These are phyloP conservation scores for Ganaspis brasiliensis DNA, from an alignment of 2,888 invertebrate genomes.

Conservation along the genomic window DNA sequence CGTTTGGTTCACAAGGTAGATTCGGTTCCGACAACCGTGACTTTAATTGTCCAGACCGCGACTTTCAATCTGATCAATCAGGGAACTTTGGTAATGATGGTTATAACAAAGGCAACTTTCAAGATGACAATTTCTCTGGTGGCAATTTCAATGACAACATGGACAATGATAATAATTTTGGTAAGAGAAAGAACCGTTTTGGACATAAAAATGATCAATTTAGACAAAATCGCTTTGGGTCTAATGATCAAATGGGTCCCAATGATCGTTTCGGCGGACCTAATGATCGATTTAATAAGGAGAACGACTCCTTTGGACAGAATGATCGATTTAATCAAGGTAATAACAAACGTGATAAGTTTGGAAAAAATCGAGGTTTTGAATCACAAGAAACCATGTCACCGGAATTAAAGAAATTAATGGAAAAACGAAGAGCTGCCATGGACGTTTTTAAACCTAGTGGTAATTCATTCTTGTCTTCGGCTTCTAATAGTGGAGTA, in stretches of 20 bases:
- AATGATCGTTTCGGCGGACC: conserved; percentile 52
- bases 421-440: conserved; percentile 76
- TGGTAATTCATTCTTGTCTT: conserved; percentile 65
- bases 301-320: conserved; percentile 52
- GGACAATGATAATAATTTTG: conserved; percentile 56
- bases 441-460: conserved; percentile 76
- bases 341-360: conserved; percentile 39
- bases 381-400: conserved; percentile 62
- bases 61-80: conserved; percentile 45
- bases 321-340: conserved; percentile 46
- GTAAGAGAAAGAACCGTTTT: conserved; percentile 51
- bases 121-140: conserved; percentile 18
- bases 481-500: conserved; percentile 66
- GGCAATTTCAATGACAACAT: conserved; percentile 45
- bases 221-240: conserved; percentile 42
- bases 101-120: conserved; percentile 45
- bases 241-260: conserved; percentile 49
- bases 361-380: conserved; percentile 36
- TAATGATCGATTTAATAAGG: conserved; percentile 57
- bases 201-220: conserved; percentile 51
- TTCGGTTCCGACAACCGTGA: conserved; percentile 49
- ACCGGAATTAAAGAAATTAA: conserved; percentile 76
- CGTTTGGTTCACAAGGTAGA: conserved; percentile 59
- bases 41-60: conserved; percentile 46
- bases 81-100: conserved; percentile 58